Base-by-base conservation (phyloP, 2,888 invertebrate genomes). In the Andrena bicolor region DNA sequence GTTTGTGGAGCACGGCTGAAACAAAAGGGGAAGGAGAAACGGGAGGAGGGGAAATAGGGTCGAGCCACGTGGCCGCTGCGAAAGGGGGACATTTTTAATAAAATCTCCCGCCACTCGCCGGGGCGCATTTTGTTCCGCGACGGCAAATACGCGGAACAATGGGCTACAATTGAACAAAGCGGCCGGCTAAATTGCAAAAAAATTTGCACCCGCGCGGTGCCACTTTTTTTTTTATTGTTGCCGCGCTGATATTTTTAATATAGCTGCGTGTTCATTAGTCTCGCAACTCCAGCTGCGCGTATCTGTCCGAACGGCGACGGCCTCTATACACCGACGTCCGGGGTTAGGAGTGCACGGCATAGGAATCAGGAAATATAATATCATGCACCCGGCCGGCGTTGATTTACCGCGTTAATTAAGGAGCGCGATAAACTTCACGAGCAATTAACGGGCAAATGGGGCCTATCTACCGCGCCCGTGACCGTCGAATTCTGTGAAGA, bases 401-500 rank as follows among this genome's bases (percentile, higher is more conserved):
- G 80, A 80, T 80, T 80, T 81, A 81, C 75, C 69, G 74, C 61
- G 75, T 81, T 81, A 82, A 81, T 81, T 80, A 83, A 87, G 87
- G 82, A 76, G 71, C 80, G 26, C 79, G 88, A 89, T 84, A 85
- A 88, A 78, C 77, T 89, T 90, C 83, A 83, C 86, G 86, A 88
- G 86, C 84, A 91, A 90, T 91, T 88, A 88, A 87, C 76, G 80
- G 76, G 60, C 79, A 76, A 86, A 74, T 68, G 77, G 75, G 72
- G 64, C 28, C 85, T 71, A 58, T 79, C 70, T 28, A 77, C 85
- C 82, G 84, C 80, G 80, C 30, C 51, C 72, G 84, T 83, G 85
- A 83, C 82, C 74, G 79, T 76, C 76, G 82, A 86, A 90, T 85
- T 89, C 84, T 77, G 79, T 74, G 86, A 87, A 88, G 80, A 76